Conservation (phyloP, 2,113 vertebrate genomes). For the Acanthochromis polyacanthus region DNA sequence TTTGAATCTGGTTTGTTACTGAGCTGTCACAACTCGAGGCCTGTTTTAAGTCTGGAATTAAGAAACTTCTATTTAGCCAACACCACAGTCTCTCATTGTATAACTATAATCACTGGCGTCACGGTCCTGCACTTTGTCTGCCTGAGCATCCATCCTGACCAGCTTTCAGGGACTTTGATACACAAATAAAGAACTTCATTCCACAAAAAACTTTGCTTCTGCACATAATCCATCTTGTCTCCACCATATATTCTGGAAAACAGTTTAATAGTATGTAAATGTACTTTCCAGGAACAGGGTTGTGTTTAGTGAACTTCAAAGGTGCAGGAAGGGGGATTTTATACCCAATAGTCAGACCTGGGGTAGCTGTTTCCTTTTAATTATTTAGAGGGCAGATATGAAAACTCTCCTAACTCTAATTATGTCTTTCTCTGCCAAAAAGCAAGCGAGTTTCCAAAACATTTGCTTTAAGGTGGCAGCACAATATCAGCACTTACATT, state of each 20-base stretch:
- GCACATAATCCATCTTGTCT: not conserved
- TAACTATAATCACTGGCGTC: not conserved
- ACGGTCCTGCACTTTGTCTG: too few species aligned
- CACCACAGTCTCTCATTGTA: too few species aligned
- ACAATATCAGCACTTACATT: constrained; percentile 23
- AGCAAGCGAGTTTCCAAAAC: constrained; percentile 3
- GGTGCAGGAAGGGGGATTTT: not conserved
- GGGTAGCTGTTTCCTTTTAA: not conserved
- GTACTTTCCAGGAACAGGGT: not conserved
- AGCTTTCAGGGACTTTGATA: too few species aligned
- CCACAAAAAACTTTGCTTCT: not conserved
- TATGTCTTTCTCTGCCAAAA: not conserved
- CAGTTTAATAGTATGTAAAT: not conserved
- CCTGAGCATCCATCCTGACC: too few species aligned
- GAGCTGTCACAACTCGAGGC: not conserved
- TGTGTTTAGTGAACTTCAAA: not conserved
- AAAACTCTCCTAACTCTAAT: not conserved
- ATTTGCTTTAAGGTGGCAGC: constrained; percentile 19
- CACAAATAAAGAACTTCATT: too few species aligned
- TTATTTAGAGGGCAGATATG: not conserved
- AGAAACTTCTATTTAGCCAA: not conserved
- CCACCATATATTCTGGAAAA: not conserved
- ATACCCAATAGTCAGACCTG: not conserved
- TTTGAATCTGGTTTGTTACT: not conserved
- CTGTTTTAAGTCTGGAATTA: not conserved